A percentile compares a stretch with the other conserved stretches of the same genome.
These are phyloP conservation scores for Nephotettix cincticeps DNA, from an alignment of 1,140 invertebrate species.

Conservation along the genomic window DNA sequence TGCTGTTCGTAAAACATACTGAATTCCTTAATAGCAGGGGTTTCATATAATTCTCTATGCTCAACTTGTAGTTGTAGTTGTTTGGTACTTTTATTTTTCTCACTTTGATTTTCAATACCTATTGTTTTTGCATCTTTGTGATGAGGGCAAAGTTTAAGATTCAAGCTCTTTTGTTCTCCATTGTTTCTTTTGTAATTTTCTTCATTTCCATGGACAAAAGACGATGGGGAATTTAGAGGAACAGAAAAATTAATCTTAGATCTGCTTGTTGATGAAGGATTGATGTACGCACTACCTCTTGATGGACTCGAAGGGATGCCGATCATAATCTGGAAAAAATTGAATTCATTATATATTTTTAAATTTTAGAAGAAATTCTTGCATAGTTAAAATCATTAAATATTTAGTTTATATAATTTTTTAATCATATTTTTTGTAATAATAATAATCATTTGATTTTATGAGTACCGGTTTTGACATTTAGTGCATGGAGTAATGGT, in stretches of 20 bases:
- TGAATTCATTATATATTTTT: too few relatives aligned
- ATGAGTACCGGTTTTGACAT: too few relatives aligned
- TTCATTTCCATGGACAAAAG: background rate
- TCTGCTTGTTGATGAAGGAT: background rate
- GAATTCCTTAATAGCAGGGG: background rate
- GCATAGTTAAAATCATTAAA: too few relatives aligned
- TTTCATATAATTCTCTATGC: background rate
- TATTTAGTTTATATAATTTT: too few relatives aligned
- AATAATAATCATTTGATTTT: too few relatives aligned
- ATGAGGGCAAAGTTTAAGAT: background rate
- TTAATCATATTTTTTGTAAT: too few relatives aligned
- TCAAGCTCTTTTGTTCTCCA: background rate
- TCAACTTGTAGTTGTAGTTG: background rate
- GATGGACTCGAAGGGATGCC: background rate
- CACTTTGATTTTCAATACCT: background rate
- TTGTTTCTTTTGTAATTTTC: constrained; percentile 7
- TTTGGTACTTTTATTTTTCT: background rate
- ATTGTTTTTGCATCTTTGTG: background rate
- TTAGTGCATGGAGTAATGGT: too few relatives aligned
- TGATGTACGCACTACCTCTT: background rate
- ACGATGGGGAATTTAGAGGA: background rate
- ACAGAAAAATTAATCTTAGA: background rate
- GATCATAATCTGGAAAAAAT: background rate
- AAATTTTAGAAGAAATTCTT: too few relatives aligned
- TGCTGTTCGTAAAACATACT: constrained; percentile 16